These are phyloP conservation scores for Melinopterus prodromus DNA, from an alignment of 2,888 invertebrate genomes.

Conservation along the genomic window DNA sequence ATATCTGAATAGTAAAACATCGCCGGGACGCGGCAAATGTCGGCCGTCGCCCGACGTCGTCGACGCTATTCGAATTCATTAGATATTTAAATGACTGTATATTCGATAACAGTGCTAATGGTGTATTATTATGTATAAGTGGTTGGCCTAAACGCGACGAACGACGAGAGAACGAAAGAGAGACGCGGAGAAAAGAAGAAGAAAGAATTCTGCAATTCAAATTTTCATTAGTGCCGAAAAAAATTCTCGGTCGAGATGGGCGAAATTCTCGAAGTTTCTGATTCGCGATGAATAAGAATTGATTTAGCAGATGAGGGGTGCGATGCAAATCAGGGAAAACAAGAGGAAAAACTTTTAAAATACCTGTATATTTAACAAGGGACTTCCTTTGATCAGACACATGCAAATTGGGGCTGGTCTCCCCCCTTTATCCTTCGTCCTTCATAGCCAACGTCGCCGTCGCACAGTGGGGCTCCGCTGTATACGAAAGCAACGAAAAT, in stretches of 20 bases:
- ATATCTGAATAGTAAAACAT: slow-evolving; percentile 47
- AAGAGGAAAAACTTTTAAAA: slow-evolving; percentile 51
- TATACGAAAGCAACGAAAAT: no score
- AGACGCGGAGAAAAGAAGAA: slow-evolving; percentile 44
- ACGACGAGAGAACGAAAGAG: slow-evolving; percentile 31
- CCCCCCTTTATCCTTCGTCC: slow-evolving; percentile 13
- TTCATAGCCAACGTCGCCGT: neutral
- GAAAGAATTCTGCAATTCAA: slow-evolving; percentile 52
- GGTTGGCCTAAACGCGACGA: slow-evolving; percentile 38
- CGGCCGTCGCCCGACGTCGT: slow-evolving; percentile 34
- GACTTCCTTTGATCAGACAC: slow-evolving; percentile 44
- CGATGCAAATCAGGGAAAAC: slow-evolving; percentile 54
- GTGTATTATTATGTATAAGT: slow-evolving; percentile 54
- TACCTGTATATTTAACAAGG: slow-evolving; percentile 53
- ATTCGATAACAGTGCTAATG: slow-evolving; percentile 55
- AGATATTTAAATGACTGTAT: slow-evolving; percentile 56
- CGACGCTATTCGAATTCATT: slow-evolving; percentile 51
- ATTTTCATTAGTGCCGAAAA: slow-evolving; percentile 52
- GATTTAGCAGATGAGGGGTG: slow-evolving; percentile 47
- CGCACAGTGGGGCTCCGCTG: no score
- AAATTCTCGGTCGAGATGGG: slow-evolving; percentile 39
- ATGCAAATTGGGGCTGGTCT: slow-evolving; percentile 32
- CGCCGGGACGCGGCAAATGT: slow-evolving; percentile 36
- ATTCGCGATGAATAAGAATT: slow-evolving; percentile 54
- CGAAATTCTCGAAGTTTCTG: slow-evolving; percentile 50